Evolutionary conservation across 2,113 vertebrate genomes (phyloP).

Genomic region (Nerophis ophidion): DNA sequence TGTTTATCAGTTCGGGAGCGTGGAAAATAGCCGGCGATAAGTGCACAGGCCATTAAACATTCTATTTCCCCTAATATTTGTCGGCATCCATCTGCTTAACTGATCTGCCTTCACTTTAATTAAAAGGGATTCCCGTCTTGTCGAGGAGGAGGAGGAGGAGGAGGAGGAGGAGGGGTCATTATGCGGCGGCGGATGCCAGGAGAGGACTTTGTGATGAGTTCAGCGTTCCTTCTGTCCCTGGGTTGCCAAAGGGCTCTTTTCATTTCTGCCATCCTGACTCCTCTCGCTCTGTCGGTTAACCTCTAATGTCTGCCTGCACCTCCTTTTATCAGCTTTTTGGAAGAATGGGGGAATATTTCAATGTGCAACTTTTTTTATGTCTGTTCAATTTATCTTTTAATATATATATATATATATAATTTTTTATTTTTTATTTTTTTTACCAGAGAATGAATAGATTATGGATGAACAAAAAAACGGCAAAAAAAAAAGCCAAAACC

Average conservation of each 20-base stretch:
- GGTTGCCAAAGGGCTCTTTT: constrained; percentile 67
- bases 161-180: constrained; percentile 69
- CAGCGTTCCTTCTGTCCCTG: constrained; percentile 73
- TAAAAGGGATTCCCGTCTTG: constrained; percentile 78
- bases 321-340: constrained; percentile 15
- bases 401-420: too few species aligned
- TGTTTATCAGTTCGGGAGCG: constrained; percentile 76
- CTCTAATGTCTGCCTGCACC: constrained; percentile 39
- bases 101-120: constrained; percentile 80
- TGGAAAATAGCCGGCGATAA: constrained; percentile 74
- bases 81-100: constrained; percentile 78
- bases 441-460: too few species aligned
- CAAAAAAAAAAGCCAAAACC: too few species aligned
- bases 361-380: too few species aligned
- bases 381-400: too few species aligned
- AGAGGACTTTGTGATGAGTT: constrained; percentile 77
- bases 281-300: constrained; percentile 52
- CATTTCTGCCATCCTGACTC: constrained; percentile 50
- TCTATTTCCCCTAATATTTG: constrained; percentile 77
- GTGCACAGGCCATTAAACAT: constrained; percentile 75
- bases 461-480: too few species aligned
- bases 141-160: too few species aligned
- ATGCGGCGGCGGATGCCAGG: constrained; percentile 65
- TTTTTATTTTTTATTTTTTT: too few species aligned
- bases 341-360: too few species aligned